These are phyloP conservation scores for Danaus chrysippus DNA, from an alignment of 2,888 invertebrate genomes.

Conservation along the genomic window DNA sequence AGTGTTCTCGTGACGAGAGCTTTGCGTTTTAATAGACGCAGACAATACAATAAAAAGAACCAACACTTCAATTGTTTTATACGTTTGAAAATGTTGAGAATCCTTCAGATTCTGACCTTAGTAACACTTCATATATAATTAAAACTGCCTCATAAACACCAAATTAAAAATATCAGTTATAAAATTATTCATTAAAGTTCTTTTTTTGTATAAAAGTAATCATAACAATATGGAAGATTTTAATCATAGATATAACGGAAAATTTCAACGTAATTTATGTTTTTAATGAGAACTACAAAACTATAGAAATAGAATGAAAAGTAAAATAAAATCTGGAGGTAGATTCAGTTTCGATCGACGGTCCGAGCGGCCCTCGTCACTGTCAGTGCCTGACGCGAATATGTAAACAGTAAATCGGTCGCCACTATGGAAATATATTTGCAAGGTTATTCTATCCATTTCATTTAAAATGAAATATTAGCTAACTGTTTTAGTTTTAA, in stretches of 20 bases:
- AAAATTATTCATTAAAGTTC: too few species aligned
- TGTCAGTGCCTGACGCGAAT: slow-evolving; percentile 1
- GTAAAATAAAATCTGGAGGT: neutral
- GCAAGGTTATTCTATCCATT: neutral
- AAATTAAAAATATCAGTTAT: too few species aligned
- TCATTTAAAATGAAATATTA: too few species aligned
- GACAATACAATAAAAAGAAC: neutral
- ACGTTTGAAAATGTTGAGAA: neutral
- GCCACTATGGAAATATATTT: neutral
- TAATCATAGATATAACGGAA: too few species aligned
- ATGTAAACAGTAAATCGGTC: neutral
- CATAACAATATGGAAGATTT: too few species aligned
- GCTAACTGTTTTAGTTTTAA: too few species aligned
- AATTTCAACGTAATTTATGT: neutral
- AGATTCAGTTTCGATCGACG: neutral
- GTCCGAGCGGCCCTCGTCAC: too few species aligned
- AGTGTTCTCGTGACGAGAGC: neutral
- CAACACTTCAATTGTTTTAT: neutral
- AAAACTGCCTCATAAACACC: too few species aligned
- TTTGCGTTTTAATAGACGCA: neutral
- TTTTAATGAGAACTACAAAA: neutral
- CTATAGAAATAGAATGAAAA: neutral
- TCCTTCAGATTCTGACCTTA: neutral
- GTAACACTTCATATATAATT: neutral
- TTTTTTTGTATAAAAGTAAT: too few species aligned